phyloP scores from a whole-genome alignment of 2,888 invertebrate genomes.

The Slavum lentiscoides region DNA sequence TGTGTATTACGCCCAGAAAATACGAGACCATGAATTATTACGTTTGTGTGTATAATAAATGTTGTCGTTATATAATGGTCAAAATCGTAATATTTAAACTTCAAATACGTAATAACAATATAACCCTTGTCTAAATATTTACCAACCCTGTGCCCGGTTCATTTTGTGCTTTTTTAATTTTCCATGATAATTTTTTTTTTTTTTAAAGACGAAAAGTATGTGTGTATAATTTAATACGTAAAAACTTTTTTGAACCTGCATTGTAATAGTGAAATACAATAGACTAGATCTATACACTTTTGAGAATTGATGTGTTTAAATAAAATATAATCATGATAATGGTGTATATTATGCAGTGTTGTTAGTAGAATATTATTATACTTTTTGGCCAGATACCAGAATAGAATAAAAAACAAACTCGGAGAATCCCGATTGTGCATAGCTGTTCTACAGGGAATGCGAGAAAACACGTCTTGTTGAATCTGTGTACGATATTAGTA shows the following conservation, averaged over 20 bases:
- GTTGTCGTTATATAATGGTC: slow-evolving; percentile 36
- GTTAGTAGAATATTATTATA: neutral
- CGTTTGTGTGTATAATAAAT: slow-evolving; percentile 38
- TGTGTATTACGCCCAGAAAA: slow-evolving; percentile 48
- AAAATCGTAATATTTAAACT: slow-evolving; percentile 43
- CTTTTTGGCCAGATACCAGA: neutral
- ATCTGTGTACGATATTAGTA: no score
- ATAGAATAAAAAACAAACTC: no score
- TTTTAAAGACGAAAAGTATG: neutral
- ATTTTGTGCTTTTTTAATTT: slow-evolving; percentile 21
- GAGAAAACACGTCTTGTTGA: no score
- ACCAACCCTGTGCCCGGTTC: neutral
- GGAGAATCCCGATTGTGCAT: no score
- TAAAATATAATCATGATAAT: neutral
- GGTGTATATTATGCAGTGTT: neutral
- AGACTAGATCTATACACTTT: neutral
- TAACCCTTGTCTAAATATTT: slow-evolving; percentile 29
- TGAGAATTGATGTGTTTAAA: neutral
- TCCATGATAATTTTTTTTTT: neutral
- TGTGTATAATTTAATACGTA: slow-evolving; percentile 6
- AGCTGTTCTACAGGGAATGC: no score
- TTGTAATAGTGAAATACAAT: neutral
- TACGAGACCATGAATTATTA: slow-evolving; percentile 43
- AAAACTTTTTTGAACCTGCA: neutral
- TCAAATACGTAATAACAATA: slow-evolving; percentile 42